These are phyloP conservation scores for Trissolcus brochymenae DNA, from an alignment of 2,888 invertebrate genomes.

Conservation along the genomic window DNA sequence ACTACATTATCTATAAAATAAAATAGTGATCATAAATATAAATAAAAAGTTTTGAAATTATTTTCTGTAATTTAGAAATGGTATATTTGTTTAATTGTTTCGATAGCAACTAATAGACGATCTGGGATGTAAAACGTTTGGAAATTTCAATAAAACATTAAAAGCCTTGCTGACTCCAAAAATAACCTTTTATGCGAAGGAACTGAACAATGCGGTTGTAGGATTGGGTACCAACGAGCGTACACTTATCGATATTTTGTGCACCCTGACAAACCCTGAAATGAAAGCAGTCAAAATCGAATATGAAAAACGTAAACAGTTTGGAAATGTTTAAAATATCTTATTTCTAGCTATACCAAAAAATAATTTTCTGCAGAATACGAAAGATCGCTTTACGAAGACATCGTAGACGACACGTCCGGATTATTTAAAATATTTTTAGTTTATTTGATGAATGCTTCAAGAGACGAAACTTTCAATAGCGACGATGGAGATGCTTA, in stretches of 20 bases:
- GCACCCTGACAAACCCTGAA: constrained; percentile 79
- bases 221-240: constrained; percentile 80
- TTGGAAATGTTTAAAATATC: background rate
- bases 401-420: constrained; percentile 78
- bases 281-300: constrained; percentile 77
- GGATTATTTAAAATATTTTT: constrained; percentile 73
- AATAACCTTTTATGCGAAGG: constrained; percentile 79
- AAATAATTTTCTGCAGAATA: constrained; percentile 81
- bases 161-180: constrained; percentile 79
- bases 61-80: background rate
- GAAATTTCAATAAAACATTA: constrained; percentile 79
- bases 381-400: constrained; percentile 86
- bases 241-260: constrained; percentile 80
- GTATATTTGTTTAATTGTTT: background rate
- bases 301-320: constrained; percentile 66
- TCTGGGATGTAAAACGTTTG: constrained; percentile 79
- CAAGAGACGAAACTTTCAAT: constrained; percentile 87
- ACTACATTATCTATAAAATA: background rate
- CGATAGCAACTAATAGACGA: constrained; percentile 77
- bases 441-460: constrained; percentile 88
- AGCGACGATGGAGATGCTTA: constrained; percentile 84
- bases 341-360: no score
- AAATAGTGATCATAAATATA: no score
- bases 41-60: background rate
- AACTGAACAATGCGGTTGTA: constrained; percentile 79